Evolutionary conservation across 2,113 vertebrate species (phyloP).

Genomic region (Dissostichus mawsoni): DNA sequence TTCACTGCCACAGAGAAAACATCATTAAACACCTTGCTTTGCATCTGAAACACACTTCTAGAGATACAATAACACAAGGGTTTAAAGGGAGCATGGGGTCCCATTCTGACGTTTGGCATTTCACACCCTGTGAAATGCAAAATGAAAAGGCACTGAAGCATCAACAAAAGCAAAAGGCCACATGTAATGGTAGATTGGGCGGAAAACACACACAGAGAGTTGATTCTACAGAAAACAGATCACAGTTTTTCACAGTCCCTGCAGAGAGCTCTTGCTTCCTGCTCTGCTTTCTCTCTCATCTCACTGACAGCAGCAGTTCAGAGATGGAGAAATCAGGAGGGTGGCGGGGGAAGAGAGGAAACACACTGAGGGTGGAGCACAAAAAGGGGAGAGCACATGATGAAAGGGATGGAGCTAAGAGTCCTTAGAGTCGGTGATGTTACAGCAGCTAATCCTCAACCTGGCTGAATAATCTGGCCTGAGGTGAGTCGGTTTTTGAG

Average conservation of each 20-base stretch:
- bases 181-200: slow-evolving; percentile 6
- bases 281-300: slow-evolving; percentile 45
- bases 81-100: slow-evolving; percentile 11
- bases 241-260: slow-evolving; percentile 41
- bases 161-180: slow-evolving; percentile 51
- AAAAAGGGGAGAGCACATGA: not conserved
- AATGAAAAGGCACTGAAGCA: slow-evolving; percentile 37
- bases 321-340: slow-evolving; percentile 23
- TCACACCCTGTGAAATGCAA: slow-evolving; percentile 47
- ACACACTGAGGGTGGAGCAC: slow-evolving; percentile 29
- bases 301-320: slow-evolving; percentile 55
- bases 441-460: slow-evolving; percentile 49
- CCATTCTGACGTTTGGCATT: slow-evolving; percentile 41
- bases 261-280: slow-evolving; percentile 36
- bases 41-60: slow-evolving; percentile 20
- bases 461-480: slow-evolving; percentile 31
- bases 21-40: slow-evolving; percentile 28
- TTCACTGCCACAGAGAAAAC: slow-evolving; percentile 26
- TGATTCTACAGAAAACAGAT: slow-evolving; percentile 57
- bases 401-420: slow-evolving; percentile 41
- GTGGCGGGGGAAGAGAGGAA: slow-evolving; percentile 36
- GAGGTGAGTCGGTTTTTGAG: not conserved
- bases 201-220: slow-evolving; percentile 35
- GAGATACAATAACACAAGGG: slow-evolving; percentile 18
- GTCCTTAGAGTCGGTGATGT: slow-evolving; percentile 43